A percentile compares a stretch with the other conserved stretches of the same genome.
Evolutionary conservation across 2,888 invertebrate genomes (phyloP).

Genomic region (Hemaris fuciformis): DNA sequence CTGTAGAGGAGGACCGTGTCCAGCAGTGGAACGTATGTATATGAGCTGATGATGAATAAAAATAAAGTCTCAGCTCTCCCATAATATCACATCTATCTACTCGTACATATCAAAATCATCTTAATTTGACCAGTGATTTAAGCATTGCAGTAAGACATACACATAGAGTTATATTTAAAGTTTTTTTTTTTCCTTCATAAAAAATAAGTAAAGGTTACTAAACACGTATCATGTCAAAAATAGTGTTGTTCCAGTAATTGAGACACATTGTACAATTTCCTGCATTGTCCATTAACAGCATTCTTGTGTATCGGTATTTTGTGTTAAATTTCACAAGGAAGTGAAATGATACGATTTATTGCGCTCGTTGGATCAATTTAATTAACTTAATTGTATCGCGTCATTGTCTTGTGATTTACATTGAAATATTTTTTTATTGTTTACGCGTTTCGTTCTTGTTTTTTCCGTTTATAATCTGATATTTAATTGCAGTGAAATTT

Average conservation of each 20-base stretch:
- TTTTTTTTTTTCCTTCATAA: neutral
- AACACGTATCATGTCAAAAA: neutral
- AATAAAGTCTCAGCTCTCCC: too few species aligned
- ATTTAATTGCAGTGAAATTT: too few species aligned
- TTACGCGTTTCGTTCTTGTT: neutral
- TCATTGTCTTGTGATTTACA: neutral
- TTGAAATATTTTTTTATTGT: neutral
- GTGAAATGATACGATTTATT: neutral
- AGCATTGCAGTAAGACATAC: too few species aligned
- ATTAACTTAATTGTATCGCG: neutral
- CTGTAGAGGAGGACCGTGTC: too few species aligned
- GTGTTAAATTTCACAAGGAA: constrained; percentile 5
- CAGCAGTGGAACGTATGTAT: too few species aligned
- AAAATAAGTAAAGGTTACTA: neutral
- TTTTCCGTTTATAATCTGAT: neutral
- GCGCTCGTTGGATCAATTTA: neutral
- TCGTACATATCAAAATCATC: too few species aligned
- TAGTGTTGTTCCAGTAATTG: neutral
- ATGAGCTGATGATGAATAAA: too few species aligned
- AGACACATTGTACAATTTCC: neutral
- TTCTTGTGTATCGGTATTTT: neutral
- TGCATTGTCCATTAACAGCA: neutral
- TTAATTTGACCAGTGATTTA: too few species aligned
- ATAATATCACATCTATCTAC: too few species aligned
- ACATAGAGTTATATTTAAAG: too few species aligned